Evolutionary conservation across 2,797 vertebrate genomes (phyloP), one percentile per base, ranked within the genome.

Genomic region (Phataginus tetradactyla): DNA sequence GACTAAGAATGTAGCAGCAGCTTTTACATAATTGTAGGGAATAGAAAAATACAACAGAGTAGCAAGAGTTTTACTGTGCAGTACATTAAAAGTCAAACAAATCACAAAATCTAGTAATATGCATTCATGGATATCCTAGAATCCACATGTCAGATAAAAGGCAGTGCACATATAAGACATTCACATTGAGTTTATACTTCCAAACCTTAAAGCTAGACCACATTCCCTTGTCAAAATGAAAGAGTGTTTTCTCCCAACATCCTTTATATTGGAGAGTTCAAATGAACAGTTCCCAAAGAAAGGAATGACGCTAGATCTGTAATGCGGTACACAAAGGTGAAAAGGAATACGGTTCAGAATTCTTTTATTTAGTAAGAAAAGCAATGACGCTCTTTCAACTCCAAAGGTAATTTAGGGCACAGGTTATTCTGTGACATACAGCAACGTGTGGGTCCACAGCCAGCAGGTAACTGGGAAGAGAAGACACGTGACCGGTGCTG

Each of bases 291-390:
- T 61, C 53, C 18, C 87, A 79, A 97, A 87, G 75, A 96, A 90
- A 94, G n/a, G 25, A 87, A 55, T 88, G 0, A 95, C 51, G 96
- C 95, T 32, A 93, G 57, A 75, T 84, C 63, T 77, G 10, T 63
- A 90, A 79, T 53, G 66, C 6, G 55, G 39, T 32, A 59, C 12
- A 71, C 4, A 32, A 89, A 79, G 45, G 4, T 4, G 7, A 79
- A 74, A 78, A 66, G n/a, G 37, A 11, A 81, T n/a, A 75, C 7
- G 17, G 23, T 3, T 7, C 34, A 29, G 7, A 8, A 79, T 42
- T 91, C 51, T 72, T 93, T 63, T 37, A 34, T 42, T 74, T 92
- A n/a, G 29, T 42, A 86, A 83, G 83, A 53, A 66, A 80, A 89
- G 13, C 18, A 75, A 2, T 3, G 63, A 42, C 23, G 2, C 8